Conservation (phyloP, 2,797 vertebrate genomes). For the Lagorchestes hirsutus region DNA sequence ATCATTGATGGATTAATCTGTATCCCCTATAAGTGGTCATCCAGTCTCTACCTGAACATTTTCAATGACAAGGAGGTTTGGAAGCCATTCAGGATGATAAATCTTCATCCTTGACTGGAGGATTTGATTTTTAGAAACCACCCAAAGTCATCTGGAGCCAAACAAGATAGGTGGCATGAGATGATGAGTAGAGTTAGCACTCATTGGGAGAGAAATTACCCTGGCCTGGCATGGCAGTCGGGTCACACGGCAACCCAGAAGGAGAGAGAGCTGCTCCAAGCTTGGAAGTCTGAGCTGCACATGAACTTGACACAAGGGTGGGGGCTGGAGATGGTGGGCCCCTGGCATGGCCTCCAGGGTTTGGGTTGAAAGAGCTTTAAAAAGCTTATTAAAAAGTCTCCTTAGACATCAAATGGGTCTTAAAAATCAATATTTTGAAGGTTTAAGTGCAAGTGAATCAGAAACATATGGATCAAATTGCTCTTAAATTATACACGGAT, state of each 20-base stretch:
- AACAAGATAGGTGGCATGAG: neutral
- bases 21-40: neutral
- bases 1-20: neutral
- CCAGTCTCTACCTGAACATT: neutral
- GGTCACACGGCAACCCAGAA: constrained; percentile 31
- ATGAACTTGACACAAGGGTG: neutral
- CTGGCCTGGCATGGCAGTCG: neutral
- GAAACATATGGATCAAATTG: constrained; percentile 82
- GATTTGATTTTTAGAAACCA: constrained; percentile 24
- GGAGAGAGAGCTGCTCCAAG: constrained; percentile 20
- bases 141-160: neutral
- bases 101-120: constrained; percentile 7
- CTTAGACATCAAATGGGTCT: constrained; percentile 80
- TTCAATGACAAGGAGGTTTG: neutral
- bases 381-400: constrained; percentile 80
- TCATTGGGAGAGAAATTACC: neutral
- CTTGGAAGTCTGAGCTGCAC: neutral
- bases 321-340: constrained; percentile 41
- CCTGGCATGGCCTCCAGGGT: constrained; percentile 70
- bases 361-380: constrained; percentile 79
- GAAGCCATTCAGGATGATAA: neutral
- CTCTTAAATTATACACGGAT: constrained; percentile 76
- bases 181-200: neutral
- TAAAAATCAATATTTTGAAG: constrained; percentile 83
- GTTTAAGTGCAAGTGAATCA: constrained; percentile 81